Base-by-base conservation (phyloP, 2,797 vertebrate species). In the Smutsia gigantea region DNA sequence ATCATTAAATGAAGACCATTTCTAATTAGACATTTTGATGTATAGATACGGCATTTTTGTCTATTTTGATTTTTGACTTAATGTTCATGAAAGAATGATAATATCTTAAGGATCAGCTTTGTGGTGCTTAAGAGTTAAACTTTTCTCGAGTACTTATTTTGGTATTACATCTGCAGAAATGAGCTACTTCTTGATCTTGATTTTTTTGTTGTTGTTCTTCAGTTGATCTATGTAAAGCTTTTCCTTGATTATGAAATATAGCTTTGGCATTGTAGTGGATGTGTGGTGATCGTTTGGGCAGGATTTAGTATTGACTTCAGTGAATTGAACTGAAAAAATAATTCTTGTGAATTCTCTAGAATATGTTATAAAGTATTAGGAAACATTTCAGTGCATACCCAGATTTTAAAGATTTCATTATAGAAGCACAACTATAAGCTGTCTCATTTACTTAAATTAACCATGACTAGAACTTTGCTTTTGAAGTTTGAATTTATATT, bases 401-500 rank as follows among this genome's bases (percentile, higher is more conserved):
- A 63, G 17, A 68, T 85, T 64, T 68, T 63, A 9, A 18, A 53
- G 49, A 29, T 66, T 87, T 39, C 34, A 42, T 57, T 85, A 27
- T 6, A 34, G 61, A 93, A 61, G 23, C 61, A 37, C 21, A 92
- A 5, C 61, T 90, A 49, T 72, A 55, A 90, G 49, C 19, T n/a
- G n/a, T 87, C 34, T 69, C 10, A 11, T 77, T 92, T 71, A 61
- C 51, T 61, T 74, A 66, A 51, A 7, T 71, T 87, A 92, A 25
- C 77, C 11, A 39, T 7, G 0, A 37, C 13, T 27, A 13, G 29
- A 78, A 66, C 75, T 93, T 79, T 81, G 29, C 61, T 1, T n/a
- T 95, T 93, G 23, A 9, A 49, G 77, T 95, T 95, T 95, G 82
- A 93, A 81, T 88, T 6, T 85, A 39, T 98, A 5, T 98, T 98